Base-by-base conservation (phyloP, 2,113 vertebrate species). In the Shinisaurus crocodilurus region DNA sequence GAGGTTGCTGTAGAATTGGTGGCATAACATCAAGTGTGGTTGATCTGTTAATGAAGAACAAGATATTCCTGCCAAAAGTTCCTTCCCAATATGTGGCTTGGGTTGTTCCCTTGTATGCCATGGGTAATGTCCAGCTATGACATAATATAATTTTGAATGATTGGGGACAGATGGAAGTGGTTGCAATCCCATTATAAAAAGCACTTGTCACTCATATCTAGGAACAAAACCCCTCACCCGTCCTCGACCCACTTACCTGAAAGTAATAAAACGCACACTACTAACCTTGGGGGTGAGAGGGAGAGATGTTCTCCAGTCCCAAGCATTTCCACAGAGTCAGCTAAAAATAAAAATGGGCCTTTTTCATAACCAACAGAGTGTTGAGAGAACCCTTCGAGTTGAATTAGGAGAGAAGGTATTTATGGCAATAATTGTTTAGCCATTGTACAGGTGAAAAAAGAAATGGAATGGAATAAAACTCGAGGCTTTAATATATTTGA, bases 131-230 rank as follows among this genome's bases (percentile, higher is more conserved):
- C 82, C 86, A 88, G 60, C 85, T 70, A 57, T 48, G 63, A 45
- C 1, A n/a, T 57, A 37, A 89, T 85, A 40, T 40, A 34, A 40
- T 72, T 89, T 74, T 82, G 67, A 57, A 63, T 70, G 63, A 84
- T 37, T 48, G 79, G 48, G 75, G 70, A 76, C 32, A n/a, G 69
- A 72, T 90, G 88, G 79, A 79, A 84, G 45, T 45, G 37, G 50
- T 91, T 85, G 20, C 18, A 48, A 77, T 67, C 60, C 48, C 65
- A 79, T 85, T 74, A 91, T 80, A 80, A 80, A 90, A 88, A 85
- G 63, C 82, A 88, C 65, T 86, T 82, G 85, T 86, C 69, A 29
- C 83, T 89, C 45, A 43, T 63, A 43, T 34, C 76, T 81, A 86
- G 76, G 67, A 74, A 82, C 48, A 40, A 79, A 86, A 86, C 1